phyloP scores from a whole-genome alignment of 2,888 invertebrate genomes.

The Trichogramma dendrolimi region DNA sequence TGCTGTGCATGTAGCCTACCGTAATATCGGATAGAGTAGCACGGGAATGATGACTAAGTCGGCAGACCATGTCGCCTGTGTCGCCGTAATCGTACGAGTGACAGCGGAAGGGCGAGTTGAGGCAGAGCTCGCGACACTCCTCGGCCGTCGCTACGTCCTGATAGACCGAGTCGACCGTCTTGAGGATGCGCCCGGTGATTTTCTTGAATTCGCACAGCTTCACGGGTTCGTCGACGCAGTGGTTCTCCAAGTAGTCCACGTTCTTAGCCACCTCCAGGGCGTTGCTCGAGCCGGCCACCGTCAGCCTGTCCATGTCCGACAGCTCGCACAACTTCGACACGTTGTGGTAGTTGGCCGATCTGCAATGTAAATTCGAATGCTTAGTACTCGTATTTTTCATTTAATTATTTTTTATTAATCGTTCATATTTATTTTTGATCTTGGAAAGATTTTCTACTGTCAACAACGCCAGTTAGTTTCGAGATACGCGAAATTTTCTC shows the following conservation, averaged over 20 bases:
- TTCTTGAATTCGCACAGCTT: slow-evolving; percentile 92
- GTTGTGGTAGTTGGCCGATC: slow-evolving; percentile 88
- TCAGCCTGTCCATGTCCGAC: slow-evolving; percentile 88
- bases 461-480: too few species aligned
- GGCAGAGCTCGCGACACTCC: slow-evolving; percentile 82
- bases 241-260: slow-evolving; percentile 84
- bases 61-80: slow-evolving; percentile 88
- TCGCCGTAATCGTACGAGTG: slow-evolving; percentile 93
- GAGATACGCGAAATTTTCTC: too few species aligned
- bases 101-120: slow-evolving; percentile 82
- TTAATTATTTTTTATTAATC: too few species aligned
- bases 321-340: slow-evolving; percentile 80
- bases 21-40: slow-evolving; percentile 84
- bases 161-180: slow-evolving; percentile 90
- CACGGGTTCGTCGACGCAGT: slow-evolving; percentile 90
- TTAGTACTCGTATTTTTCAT: too few species aligned
- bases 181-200: slow-evolving; percentile 79
- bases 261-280: slow-evolving; percentile 64
- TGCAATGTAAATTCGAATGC: slow-evolving; percentile 47
- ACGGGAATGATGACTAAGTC: slow-evolving; percentile 85
- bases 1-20: slow-evolving; percentile 52
- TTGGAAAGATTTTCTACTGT: too few species aligned
- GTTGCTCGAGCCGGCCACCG: slow-evolving; percentile 71
- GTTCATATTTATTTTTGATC: too few species aligned
- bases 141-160: slow-evolving; percentile 83